phyloP scores from a whole-genome alignment of 1,140 invertebrate species.

The Vanessa atalanta region DNA sequence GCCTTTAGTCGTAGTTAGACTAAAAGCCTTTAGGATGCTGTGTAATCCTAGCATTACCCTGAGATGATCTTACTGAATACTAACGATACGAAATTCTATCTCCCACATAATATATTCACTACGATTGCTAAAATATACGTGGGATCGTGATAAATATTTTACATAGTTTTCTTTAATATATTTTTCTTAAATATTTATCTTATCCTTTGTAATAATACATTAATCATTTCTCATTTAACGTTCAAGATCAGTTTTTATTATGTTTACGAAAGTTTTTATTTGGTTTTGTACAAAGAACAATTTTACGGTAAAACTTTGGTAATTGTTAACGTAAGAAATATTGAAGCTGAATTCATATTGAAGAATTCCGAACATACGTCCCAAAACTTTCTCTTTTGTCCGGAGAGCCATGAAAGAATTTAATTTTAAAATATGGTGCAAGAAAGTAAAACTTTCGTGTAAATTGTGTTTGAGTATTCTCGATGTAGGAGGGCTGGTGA shows the following conservation, averaged over 20 bases:
- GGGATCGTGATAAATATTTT: background rate
- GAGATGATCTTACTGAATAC: conserved; percentile 16
- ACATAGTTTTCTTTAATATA: too few relatives aligned
- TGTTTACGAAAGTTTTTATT: conserved; percentile 18
- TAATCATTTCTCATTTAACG: conserved; percentile 16
- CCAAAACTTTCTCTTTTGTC: conserved; percentile 28
- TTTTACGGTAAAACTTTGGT: conserved; percentile 25
- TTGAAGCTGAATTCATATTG: conserved; percentile 21
- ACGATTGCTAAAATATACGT: background rate
- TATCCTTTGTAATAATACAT: background rate
- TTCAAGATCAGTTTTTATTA: conserved; percentile 5
- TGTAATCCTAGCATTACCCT: conserved; percentile 18
- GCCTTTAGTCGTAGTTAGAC: conserved; percentile 13
- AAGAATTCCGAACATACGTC: conserved; percentile 22
- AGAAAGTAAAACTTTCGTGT: conserved; percentile 20
- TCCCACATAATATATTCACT: background rate
- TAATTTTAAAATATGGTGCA: conserved; percentile 23
- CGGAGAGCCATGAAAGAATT: conserved; percentile 21
- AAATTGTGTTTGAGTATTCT: conserved; percentile 34
- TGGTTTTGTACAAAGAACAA: conserved; percentile 21
- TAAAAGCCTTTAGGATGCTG: conserved; percentile 16
- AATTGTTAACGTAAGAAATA: conserved; percentile 29
- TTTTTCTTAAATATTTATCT: background rate
- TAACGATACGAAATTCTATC: conserved; percentile 14
- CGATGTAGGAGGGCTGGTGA: conserved; percentile 28